A percentile compares a stretch with the other conserved stretches of the same genome.
Conservation (phyloP, 92 coral and sea anemone genomes). For the Plumapathes pennacea region DNA sequence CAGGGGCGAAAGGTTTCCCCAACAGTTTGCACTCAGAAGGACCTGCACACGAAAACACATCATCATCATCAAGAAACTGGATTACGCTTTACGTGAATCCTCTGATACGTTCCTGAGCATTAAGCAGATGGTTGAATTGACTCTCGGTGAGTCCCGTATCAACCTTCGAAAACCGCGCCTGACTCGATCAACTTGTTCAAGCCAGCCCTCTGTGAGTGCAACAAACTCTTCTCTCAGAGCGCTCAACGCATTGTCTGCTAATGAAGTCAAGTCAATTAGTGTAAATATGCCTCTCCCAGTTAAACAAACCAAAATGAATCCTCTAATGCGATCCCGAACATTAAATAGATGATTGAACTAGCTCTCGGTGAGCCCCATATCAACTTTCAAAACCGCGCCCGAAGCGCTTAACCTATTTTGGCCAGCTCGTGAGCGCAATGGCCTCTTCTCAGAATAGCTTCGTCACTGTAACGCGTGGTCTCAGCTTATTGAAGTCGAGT, state of each 20-base stretch:
- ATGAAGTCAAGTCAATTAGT: too few species aligned
- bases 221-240: too few species aligned
- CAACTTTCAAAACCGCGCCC: background rate
- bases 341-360: background rate
- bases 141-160: too few species aligned
- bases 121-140: too few species aligned
- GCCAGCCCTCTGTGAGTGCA: too few species aligned
- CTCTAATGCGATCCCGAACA: background rate
- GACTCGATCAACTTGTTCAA: too few species aligned
- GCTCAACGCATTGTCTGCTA: too few species aligned
- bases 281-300: too few species aligned
- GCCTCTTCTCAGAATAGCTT: background rate
- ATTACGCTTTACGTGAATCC: too few species aligned
- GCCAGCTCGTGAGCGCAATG: background rate
- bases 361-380: constrained; percentile 9
- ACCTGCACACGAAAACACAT: constrained; percentile 2
- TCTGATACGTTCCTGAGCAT: too few species aligned
- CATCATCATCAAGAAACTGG: background rate
- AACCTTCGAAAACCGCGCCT: too few species aligned
- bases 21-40: background rate
- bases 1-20: background rate
- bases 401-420: background rate
- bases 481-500: too few species aligned
- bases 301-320: background rate
- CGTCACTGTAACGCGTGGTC: background rate